phyloP scores from a whole-genome alignment of 1,140 invertebrate genomes.

The Lutraria rhynchaena region DNA sequence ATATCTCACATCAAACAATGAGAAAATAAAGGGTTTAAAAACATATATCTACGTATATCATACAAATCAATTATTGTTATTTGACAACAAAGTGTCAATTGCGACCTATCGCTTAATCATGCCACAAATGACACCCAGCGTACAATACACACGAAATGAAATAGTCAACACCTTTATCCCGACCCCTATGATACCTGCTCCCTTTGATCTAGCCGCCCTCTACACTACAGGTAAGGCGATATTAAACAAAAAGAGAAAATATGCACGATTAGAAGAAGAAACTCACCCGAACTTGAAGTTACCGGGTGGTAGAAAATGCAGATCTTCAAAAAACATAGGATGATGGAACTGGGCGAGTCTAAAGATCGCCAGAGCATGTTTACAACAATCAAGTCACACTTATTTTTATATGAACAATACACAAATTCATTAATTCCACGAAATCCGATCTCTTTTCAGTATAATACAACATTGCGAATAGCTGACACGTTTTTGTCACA shows the following conservation, averaged over 20 bases:
- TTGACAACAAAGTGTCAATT: no score
- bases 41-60: no score
- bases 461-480: slow-evolving; percentile 21
- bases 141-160: no score
- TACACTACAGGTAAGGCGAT: background rate
- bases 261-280: background rate
- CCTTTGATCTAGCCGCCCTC: slow-evolving; percentile 22
- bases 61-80: no score
- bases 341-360: slow-evolving; percentile 23
- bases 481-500: slow-evolving; percentile 1
- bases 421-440: slow-evolving; percentile 14
- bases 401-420: slow-evolving; percentile 11
- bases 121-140: no score
- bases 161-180: no score
- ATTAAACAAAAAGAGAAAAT: background rate
- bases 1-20: no score
- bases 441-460: background rate
- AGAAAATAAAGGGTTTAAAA: no score
- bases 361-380: slow-evolving; percentile 44
- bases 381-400: slow-evolving; percentile 15
- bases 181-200: slow-evolving; percentile 18
- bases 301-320: slow-evolving; percentile 28
- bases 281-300: slow-evolving; percentile 27
- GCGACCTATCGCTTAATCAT: no score
- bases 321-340: slow-evolving; percentile 8